These are phyloP conservation scores for Tetraneura akinire DNA, from an alignment of 1,140 invertebrate species.

Conservation along the genomic window DNA sequence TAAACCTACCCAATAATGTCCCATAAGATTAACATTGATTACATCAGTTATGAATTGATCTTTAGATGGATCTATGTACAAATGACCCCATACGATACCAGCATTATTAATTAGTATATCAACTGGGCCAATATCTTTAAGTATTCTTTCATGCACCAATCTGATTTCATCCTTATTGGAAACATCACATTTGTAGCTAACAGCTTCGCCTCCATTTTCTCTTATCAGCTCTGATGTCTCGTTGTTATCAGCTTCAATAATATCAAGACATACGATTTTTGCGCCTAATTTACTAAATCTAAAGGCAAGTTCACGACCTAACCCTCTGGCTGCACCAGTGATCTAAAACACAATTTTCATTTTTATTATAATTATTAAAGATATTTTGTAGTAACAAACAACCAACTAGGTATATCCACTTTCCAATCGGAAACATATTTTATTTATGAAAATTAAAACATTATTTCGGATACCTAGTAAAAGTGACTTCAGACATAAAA, in stretches of 20 bases:
- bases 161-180: conserved; percentile 55
- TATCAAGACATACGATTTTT: conserved; percentile 69
- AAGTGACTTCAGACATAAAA: too few species aligned
- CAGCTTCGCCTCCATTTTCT: conserved; percentile 52
- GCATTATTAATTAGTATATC: conserved; percentile 57
- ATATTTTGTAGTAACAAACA: too few species aligned
- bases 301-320: conserved; percentile 69
- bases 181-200: conserved; percentile 59
- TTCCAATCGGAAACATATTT: too few species aligned
- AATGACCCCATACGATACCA: conserved; percentile 55
- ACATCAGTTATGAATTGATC: conserved; percentile 53
- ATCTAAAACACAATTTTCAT: conserved; percentile 60
- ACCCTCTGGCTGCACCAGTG: conserved; percentile 70
- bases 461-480: too few species aligned
- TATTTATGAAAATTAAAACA: too few species aligned
- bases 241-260: conserved; percentile 62
- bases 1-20: conserved; percentile 57
- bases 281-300: conserved; percentile 67
- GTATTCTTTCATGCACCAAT: conserved; percentile 52
- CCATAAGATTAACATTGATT: conserved; percentile 56
- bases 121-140: conserved; percentile 53
- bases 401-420: too few species aligned
- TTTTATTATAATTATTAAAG: too few species aligned
- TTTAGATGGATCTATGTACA: conserved; percentile 58
- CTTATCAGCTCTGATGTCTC: conserved; percentile 60